Evolutionary conservation across 2,888 invertebrate genomes (phyloP).

Genomic region (Anthoptus insignis): DNA sequence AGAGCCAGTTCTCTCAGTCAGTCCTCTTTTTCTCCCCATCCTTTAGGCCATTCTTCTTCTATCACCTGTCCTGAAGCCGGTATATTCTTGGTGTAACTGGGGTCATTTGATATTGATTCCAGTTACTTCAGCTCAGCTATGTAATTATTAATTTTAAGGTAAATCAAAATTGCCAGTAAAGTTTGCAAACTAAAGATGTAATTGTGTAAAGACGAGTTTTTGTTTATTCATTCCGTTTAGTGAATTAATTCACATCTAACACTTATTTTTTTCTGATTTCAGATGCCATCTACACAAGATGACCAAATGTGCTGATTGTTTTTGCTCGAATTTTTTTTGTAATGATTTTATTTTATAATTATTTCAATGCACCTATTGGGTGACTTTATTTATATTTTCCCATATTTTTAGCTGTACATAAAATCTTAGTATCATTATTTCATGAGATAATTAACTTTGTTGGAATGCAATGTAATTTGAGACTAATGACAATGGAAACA

Average conservation of each 20-base stretch:
- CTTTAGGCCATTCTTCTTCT: too few relatives aligned
- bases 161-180: too few relatives aligned
- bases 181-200: too few relatives aligned
- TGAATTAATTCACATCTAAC: background rate
- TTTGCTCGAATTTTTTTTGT: slow-evolving; percentile 18
- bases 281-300: slow-evolving; percentile 81
- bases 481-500: slow-evolving; percentile 52
- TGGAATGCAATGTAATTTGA: slow-evolving; percentile 40
- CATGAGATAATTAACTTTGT: slow-evolving; percentile 37
- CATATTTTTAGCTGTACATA: slow-evolving; percentile 24
- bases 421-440: slow-evolving; percentile 18
- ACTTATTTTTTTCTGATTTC: slow-evolving; percentile 57
- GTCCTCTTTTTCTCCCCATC: too few relatives aligned
- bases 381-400: slow-evolving; percentile 23
- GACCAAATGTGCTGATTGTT: slow-evolving; percentile 81
- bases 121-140: too few relatives aligned
- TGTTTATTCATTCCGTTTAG: too few relatives aligned
- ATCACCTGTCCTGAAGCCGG: too few relatives aligned
- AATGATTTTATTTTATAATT: slow-evolving; percentile 11
- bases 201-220: too few relatives aligned
- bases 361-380: slow-evolving; percentile 14
- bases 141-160: too few relatives aligned
- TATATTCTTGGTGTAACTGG: too few relatives aligned
- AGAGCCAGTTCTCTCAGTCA: too few relatives aligned
- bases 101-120: too few relatives aligned